Evolutionary conservation across 1,140 invertebrate species (phyloP).

Genomic region (Hylaeus volcanicus): DNA sequence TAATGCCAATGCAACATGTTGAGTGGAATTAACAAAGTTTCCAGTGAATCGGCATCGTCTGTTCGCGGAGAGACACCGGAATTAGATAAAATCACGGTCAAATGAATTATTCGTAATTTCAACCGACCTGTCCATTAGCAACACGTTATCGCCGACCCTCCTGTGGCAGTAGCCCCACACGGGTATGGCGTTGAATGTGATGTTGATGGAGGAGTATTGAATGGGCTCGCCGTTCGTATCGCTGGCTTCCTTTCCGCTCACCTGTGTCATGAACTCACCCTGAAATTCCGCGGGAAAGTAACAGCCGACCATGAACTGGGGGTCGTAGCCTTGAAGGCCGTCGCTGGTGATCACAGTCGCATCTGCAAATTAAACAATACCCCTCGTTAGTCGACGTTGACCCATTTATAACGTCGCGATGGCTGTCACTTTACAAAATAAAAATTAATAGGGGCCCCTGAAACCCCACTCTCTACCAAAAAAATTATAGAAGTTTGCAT

Average conservation of each 20-base stretch:
- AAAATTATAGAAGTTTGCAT: no score
- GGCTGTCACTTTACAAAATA: no score
- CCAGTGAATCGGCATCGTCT: not conserved
- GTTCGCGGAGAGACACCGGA: not conserved
- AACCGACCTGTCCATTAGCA: slow-evolving; percentile 84
- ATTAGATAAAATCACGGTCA: not conserved
- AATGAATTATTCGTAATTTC: slow-evolving; percentile 8
- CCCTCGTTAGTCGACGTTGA: slow-evolving; percentile 5
- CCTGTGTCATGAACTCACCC: slow-evolving; percentile 85
- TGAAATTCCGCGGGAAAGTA: slow-evolving; percentile 87
- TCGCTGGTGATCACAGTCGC: slow-evolving; percentile 63
- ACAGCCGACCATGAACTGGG: slow-evolving; percentile 79
- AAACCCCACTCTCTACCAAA: no score
- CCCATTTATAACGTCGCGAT: not conserved
- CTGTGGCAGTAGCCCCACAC: slow-evolving; percentile 86
- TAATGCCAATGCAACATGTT: no score
- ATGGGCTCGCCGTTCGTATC: slow-evolving; percentile 79
- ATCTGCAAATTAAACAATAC: slow-evolving; percentile 53
- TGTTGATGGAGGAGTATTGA: slow-evolving; percentile 84
- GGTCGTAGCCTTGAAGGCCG: slow-evolving; percentile 59
- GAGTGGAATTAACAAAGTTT: not conserved
- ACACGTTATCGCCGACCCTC: slow-evolving; percentile 83
- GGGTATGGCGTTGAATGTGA: slow-evolving; percentile 84
- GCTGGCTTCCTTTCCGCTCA: slow-evolving; percentile 73
- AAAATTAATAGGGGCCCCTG: no score